Evolutionary conservation across 2,888 invertebrate genomes (phyloP).

Genomic region (Andrena bucephala): DNA sequence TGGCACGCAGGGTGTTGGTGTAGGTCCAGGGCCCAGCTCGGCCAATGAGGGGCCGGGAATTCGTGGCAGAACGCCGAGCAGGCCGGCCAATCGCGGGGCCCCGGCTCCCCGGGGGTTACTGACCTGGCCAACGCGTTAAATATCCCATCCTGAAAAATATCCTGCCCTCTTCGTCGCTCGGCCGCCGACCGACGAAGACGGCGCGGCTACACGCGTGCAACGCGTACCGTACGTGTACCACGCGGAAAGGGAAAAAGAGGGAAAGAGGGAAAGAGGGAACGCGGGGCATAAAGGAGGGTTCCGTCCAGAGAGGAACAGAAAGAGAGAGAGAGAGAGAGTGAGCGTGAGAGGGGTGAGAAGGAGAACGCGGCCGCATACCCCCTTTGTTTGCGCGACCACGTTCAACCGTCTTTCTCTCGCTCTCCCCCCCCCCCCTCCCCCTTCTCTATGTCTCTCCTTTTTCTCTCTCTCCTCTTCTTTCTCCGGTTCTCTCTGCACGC

Average conservation of each 20-base stretch:
- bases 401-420: constrained; percentile 65
- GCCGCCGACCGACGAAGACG: constrained; percentile 50
- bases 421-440: constrained; percentile 19
- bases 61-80: constrained; percentile 81
- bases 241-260: constrained; percentile 42
- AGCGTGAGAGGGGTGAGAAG: constrained; percentile 7
- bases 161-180: constrained; percentile 70
- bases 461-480: constrained; percentile 24
- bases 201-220: constrained; percentile 53
- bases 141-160: constrained; percentile 85
- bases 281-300: constrained; percentile 26
- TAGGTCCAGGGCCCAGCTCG: constrained; percentile 84
- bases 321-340: constrained; percentile 16
- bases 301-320: constrained; percentile 41
- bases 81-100: constrained; percentile 82
- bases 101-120: constrained; percentile 80
- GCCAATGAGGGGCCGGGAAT: constrained; percentile 83
- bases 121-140: constrained; percentile 85
- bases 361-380: constrained; percentile 76
- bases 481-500: constrained; percentile 65
- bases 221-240: constrained; percentile 47
- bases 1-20: constrained; percentile 79
- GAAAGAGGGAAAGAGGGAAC: constrained; percentile 51
- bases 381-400: constrained; percentile 83
- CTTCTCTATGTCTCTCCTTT: constrained; percentile 16